These are phyloP conservation scores for Pelagia noctiluca DNA, from an alignment of 30 jellyfish, hydroid and myxozoan species.

Conservation along the genomic window DNA sequence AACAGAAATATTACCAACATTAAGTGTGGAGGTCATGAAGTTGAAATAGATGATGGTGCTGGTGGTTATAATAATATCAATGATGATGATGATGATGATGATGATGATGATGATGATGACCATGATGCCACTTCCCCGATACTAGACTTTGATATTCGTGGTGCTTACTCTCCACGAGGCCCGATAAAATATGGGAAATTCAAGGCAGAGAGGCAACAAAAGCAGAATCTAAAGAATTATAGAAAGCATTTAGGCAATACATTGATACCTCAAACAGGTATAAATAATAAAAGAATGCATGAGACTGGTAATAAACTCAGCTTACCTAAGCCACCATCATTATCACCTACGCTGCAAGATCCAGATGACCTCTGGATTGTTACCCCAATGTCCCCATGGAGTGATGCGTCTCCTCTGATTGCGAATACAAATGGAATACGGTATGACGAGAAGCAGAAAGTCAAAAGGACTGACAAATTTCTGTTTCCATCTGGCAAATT, in stretches of 20 bases:
- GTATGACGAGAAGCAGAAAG: not conserved
- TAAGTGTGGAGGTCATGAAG: not conserved
- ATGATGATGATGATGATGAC: not conserved
- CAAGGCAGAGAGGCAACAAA: constrained; percentile 49
- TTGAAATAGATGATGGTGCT: not conserved
- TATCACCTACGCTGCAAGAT: constrained; percentile 9
- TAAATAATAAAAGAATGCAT: not conserved
- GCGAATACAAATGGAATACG: not conserved
- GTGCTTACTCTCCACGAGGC: constrained; percentile 53
- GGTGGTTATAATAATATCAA: not conserved
- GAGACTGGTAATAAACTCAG: not conserved
- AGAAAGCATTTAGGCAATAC: not conserved
- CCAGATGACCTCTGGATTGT: constrained; percentile 65
- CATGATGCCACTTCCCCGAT: not conserved
- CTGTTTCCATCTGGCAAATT: constrained; percentile 4
- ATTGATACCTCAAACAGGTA: no score
- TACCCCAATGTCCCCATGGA: constrained; percentile 61
- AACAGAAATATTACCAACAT: no score
- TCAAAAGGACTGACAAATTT: not conserved
- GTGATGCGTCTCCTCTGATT: constrained; percentile 14
- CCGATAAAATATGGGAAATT: constrained; percentile 43
- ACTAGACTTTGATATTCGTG: not conserved
- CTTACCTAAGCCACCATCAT: constrained; percentile 26
- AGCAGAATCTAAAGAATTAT: not conserved
- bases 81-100: not conserved